These are phyloP conservation scores for Caenorhabditis afra DNA, from an alignment of 2,888 invertebrate genomes.

Conservation along the genomic window DNA sequence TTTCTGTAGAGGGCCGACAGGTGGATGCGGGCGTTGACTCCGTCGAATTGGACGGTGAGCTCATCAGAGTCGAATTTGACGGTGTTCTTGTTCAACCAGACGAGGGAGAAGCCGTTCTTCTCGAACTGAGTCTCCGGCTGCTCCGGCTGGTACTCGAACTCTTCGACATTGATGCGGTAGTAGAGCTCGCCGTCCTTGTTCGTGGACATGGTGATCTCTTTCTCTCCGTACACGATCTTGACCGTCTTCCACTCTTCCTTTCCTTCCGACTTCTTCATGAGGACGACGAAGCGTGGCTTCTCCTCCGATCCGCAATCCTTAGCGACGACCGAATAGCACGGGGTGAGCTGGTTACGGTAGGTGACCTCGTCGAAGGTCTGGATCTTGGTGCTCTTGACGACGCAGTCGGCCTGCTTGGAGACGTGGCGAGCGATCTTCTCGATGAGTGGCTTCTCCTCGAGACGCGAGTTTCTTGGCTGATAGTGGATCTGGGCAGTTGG, in stretches of 20 bases:
- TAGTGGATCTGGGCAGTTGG: slow-evolving; percentile 61
- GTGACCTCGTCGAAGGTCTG: slow-evolving; percentile 79
- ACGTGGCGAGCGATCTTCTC: slow-evolving; percentile 45
- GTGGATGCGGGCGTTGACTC: slow-evolving; percentile 71
- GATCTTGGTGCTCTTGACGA: slow-evolving; percentile 61
- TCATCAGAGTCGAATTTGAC: slow-evolving; percentile 59
- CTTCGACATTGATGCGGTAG: slow-evolving; percentile 68
- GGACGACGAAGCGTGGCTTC: slow-evolving; percentile 80
- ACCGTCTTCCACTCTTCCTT: slow-evolving; percentile 72
- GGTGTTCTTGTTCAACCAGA: slow-evolving; percentile 53
- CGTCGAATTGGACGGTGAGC: slow-evolving; percentile 71
- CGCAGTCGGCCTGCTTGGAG: slow-evolving; percentile 58
- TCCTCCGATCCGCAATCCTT: slow-evolving; percentile 81
- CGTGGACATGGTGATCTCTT: slow-evolving; percentile 62
- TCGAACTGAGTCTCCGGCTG: slow-evolving; percentile 54
- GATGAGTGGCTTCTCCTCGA: slow-evolving; percentile 45
- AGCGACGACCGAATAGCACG: slow-evolving; percentile 81
- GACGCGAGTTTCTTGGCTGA: slow-evolving; percentile 37
- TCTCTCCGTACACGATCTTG: slow-evolving; percentile 68
- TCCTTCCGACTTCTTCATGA: slow-evolving; percentile 77
- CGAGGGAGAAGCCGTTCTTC: slow-evolving; percentile 58
- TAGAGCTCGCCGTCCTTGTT: slow-evolving; percentile 58
- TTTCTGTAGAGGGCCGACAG: slow-evolving; percentile 71
- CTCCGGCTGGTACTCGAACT: slow-evolving; percentile 60
- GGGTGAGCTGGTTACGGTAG: slow-evolving; percentile 75